These are phyloP conservation scores for Micoletzkya japonica DNA, from an alignment of 2,888 invertebrate species.

Conservation along the genomic window DNA sequence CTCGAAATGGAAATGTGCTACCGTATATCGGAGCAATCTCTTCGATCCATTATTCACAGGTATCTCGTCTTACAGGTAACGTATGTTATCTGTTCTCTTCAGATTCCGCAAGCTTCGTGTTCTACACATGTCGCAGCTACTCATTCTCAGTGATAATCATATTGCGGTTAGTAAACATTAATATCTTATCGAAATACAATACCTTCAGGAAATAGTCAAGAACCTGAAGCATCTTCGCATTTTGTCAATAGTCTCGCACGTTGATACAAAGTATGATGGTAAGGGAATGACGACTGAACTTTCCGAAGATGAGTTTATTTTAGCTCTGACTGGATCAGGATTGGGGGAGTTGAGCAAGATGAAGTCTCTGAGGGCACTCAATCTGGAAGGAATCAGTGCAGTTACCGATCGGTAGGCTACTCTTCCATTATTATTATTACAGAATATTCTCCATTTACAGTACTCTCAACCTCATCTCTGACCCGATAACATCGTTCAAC, in stretches of 20 bases:
- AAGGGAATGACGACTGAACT: neutral
- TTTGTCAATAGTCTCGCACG: constrained; percentile 37
- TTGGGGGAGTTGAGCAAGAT: constrained; percentile 33
- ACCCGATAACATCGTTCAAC: constrained; percentile 24
- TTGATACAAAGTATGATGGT: constrained; percentile 34
- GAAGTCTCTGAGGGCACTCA: constrained; percentile 32
- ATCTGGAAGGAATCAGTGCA: constrained; percentile 44
- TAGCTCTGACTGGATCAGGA: constrained; percentile 34
- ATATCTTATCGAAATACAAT: neutral
- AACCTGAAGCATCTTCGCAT: constrained; percentile 29
- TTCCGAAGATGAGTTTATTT: constrained; percentile 10
- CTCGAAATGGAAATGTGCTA: constrained; percentile 42
- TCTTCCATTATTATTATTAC: neutral
- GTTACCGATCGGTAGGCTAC: constrained; percentile 28
- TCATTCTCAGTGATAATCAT: constrained; percentile 31
- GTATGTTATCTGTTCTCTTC: neutral
- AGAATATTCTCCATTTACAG: too few relatives aligned
- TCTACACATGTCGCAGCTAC: constrained; percentile 35
- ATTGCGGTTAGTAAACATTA: constrained; percentile 15
- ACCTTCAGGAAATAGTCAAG: constrained; percentile 28
- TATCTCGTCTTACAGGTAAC: neutral
- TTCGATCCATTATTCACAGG: constrained; percentile 24
- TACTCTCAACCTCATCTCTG: constrained; percentile 29
- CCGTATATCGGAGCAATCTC: constrained; percentile 31
- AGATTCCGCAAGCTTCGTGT: constrained; percentile 28